phyloP scores from a whole-genome alignment of 1,140 invertebrate species.

The Drosophila truncata region DNA sequence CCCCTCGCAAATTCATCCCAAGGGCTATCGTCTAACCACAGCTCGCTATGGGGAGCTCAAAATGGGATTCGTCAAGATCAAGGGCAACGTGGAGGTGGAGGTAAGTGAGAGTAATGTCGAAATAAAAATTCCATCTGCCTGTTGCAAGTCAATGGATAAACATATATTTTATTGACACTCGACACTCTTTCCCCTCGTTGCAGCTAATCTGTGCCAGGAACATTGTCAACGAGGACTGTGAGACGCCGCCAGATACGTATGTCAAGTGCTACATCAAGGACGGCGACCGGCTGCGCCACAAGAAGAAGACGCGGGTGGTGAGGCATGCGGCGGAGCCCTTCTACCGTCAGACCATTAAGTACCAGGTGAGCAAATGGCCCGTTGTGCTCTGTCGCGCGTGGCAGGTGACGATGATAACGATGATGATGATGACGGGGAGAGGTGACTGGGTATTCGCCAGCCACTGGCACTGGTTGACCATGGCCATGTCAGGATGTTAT shows the following conservation, averaged over 20 bases:
- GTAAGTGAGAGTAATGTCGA: conserved; percentile 86
- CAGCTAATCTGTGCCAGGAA: conserved; percentile 86
- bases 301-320: conserved; percentile 94
- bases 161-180: conserved; percentile 20
- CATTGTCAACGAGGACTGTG: conserved; percentile 85
- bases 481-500: conserved; percentile 34
- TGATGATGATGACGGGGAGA: conserved; percentile 12
- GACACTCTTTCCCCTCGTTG: background rate
- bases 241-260: conserved; percentile 92
- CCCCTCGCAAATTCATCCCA: conserved; percentile 91
- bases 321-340: conserved; percentile 92
- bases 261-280: conserved; percentile 97
- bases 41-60: conserved; percentile 92
- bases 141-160: background rate
- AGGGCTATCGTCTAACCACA: conserved; percentile 89
- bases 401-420: conserved; percentile 38
- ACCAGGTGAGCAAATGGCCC: conserved; percentile 87
- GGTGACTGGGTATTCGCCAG: conserved; percentile 8
- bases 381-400: conserved; percentile 24
- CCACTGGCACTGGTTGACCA: conserved; percentile 12
- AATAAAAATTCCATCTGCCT: conserved; percentile 1
- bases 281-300: conserved; percentile 94
- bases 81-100: conserved; percentile 96
- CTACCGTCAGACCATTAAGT: conserved; percentile 95
- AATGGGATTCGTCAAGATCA: conserved; percentile 94